Evolutionary conservation across 2,888 invertebrate species (phyloP).

Genomic region (Latrodectus elegans): DNA sequence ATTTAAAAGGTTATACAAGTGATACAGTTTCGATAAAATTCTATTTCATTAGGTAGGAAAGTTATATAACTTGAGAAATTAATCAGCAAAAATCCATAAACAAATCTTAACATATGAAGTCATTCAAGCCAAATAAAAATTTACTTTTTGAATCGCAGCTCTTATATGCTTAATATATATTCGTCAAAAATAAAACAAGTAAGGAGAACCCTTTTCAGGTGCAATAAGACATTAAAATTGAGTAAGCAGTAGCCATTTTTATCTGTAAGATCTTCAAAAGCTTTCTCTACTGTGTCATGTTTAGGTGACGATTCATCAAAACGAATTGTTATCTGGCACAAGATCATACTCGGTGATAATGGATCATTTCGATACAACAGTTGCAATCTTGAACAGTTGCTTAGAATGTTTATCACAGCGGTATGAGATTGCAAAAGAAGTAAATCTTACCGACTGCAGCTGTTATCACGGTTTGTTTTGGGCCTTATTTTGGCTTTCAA

Average conservation of each 20-base stretch:
- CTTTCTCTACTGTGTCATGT: slow-evolving; percentile 17
- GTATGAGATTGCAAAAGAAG: slow-evolving; percentile 8
- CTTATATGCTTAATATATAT: no score
- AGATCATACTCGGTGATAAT: slow-evolving; percentile 54
- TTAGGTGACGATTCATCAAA: slow-evolving; percentile 55
- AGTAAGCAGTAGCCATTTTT: slow-evolving; percentile 4
- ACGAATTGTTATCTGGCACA: slow-evolving; percentile 39
- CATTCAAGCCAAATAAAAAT: no score
- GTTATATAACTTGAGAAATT: no score
- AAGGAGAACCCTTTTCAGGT: background rate
- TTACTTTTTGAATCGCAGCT: no score
- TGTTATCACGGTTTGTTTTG: slow-evolving; percentile 37
- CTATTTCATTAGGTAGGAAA: no score
- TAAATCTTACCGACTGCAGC: slow-evolving; percentile 36
- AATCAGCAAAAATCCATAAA: no score
- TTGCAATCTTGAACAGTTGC: slow-evolving; percentile 20
- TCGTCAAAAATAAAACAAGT: no score
- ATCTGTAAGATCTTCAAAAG: slow-evolving; percentile 22
- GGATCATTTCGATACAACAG: slow-evolving; percentile 36
- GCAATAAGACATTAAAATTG: background rate
- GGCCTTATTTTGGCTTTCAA: background rate
- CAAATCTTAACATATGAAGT: no score
- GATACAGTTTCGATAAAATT: no score
- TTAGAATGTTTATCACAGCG: slow-evolving; percentile 32
- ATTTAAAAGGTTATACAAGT: no score